These are phyloP conservation scores for Agonopterix subpropinquella DNA, from an alignment of 2,888 invertebrate species.

Conservation along the genomic window DNA sequence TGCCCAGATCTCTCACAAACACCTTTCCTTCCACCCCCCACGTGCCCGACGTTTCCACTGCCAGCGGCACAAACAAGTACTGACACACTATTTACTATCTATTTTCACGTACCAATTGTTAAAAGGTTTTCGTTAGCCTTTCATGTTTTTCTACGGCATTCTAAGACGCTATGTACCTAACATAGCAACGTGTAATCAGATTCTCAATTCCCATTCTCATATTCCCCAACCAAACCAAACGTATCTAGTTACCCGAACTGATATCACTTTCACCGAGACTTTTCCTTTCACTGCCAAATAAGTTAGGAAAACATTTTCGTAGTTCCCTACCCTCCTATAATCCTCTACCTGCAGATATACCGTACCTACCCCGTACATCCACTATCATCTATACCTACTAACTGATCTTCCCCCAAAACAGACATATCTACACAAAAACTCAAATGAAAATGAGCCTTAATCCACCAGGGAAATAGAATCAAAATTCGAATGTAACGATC, in stretches of 20 bases:
- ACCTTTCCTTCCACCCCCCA: no score
- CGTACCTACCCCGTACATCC: slow-evolving; percentile 66
- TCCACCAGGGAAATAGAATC: slow-evolving; percentile 3
- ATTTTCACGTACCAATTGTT: no score
- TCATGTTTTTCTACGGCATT: no score
- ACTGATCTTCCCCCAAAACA: slow-evolving; percentile 12
- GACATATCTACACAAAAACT: slow-evolving; percentile 9
- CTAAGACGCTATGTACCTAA: no score
- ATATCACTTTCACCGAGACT: slow-evolving; percentile 64
- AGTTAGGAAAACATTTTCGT: slow-evolving; percentile 72
- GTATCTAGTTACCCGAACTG: slow-evolving; percentile 13
- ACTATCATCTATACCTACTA: slow-evolving; percentile 72
- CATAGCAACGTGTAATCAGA: slow-evolving; percentile 1
- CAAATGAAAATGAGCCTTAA: slow-evolving; percentile 1
- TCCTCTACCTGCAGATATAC: slow-evolving; percentile 73
- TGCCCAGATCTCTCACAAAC: no score
- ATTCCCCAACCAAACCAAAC: slow-evolving; percentile 2
- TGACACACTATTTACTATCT: no score
- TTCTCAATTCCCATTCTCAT: slow-evolving; percentile 5
- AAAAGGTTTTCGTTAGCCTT: no score
- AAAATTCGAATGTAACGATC: slow-evolving; percentile 15
- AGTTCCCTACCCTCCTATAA: slow-evolving; percentile 62
- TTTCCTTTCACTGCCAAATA: slow-evolving; percentile 68
- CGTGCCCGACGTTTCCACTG: no score
- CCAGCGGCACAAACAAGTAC: no score